Evolutionary conservation across 2,113 vertebrate genomes (phyloP).

Genomic region (Mormoops blainvillei): DNA sequence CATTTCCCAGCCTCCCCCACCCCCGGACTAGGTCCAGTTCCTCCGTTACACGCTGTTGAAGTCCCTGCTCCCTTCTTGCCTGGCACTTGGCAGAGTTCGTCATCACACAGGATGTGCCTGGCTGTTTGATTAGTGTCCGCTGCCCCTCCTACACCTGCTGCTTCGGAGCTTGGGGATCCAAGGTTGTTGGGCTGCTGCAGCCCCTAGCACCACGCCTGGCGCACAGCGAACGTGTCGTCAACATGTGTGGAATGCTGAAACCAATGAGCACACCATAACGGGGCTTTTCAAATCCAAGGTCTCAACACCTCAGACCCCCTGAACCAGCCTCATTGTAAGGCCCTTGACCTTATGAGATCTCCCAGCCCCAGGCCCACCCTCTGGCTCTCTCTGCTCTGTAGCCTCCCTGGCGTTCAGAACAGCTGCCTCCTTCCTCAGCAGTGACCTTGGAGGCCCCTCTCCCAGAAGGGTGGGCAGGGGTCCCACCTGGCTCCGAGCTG

Average conservation of each 20-base stretch:
- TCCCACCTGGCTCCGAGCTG: not conserved
- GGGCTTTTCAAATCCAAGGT: not conserved
- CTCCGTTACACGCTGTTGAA: not conserved
- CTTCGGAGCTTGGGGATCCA: not conserved
- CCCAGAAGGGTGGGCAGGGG: not conserved
- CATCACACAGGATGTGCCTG: not conserved
- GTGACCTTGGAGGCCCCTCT: not conserved
- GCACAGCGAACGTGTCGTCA: not conserved
- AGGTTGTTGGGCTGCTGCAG: not conserved
- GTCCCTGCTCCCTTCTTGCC: fast-evolving
- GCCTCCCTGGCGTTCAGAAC: not conserved
- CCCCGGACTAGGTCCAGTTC: not conserved
- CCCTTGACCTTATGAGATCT: not conserved
- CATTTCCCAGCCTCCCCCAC: not conserved
- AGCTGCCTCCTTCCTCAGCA: not conserved
- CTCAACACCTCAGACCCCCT: not conserved
- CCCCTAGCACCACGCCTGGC: not conserved
- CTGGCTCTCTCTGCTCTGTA: not conserved
- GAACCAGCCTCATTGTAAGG: not conserved
- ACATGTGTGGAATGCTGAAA: not conserved
- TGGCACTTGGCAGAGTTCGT: not conserved
- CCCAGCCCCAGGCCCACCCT: not conserved
- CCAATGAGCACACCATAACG: not conserved
- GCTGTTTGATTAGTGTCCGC: not conserved
- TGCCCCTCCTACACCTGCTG: not conserved